Conservation (phyloP, 2,888 invertebrate species). For the Tenthredo amoena region DNA sequence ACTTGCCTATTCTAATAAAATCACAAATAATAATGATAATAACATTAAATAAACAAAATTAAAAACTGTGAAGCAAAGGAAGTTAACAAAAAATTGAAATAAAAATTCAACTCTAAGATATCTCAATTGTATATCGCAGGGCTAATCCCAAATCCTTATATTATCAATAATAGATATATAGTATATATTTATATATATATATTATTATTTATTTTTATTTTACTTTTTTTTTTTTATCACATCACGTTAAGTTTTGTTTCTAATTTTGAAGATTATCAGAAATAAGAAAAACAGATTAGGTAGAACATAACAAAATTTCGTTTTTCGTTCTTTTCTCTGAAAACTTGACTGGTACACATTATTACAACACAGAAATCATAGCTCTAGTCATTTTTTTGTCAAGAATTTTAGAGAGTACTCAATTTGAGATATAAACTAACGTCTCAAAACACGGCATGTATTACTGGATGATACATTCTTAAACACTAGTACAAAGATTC, state of each 20-base stretch:
- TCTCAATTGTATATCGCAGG: conserved; percentile 1
- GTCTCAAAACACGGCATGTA: neutral
- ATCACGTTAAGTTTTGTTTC: conserved; percentile 23
- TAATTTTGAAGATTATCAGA: neutral
- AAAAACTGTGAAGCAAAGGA: neutral
- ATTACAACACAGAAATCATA: neutral
- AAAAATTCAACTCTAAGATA: neutral
- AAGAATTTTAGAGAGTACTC: neutral
- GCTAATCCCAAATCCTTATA: conserved; percentile 15
- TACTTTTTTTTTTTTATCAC: conserved; percentile 23
- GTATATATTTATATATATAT: conserved; percentile 20
- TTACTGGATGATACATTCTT: neutral
- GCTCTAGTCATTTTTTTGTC: neutral
- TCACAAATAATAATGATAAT: neutral
- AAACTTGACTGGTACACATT: neutral
- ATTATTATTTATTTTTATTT: conserved; percentile 1
- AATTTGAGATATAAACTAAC: neutral
- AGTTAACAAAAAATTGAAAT: neutral
- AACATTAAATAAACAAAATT: neutral
- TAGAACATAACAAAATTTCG: neutral
- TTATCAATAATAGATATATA: conserved; percentile 54
- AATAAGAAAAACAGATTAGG: neutral
- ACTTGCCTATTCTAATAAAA: neutral
- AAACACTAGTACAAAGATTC: conserved; percentile 5
- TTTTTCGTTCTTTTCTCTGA: neutral